Base-by-base conservation (phyloP, 2,888 invertebrate genomes). In the Congeria kusceri region DNA sequence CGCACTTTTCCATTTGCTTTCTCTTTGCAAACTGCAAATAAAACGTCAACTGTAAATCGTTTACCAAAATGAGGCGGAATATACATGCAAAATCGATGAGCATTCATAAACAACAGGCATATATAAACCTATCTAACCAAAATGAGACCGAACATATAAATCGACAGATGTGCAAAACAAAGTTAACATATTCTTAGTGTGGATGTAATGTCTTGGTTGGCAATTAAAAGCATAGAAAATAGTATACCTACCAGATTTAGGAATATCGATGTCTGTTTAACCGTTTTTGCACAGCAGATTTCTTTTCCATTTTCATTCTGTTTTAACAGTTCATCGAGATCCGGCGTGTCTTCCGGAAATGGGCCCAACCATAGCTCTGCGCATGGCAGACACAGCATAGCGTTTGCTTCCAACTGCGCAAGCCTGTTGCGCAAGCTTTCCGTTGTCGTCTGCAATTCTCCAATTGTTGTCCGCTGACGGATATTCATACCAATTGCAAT, bases 371-470 rank as follows among this genome's bases (percentile, higher is more conserved):
- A 53, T 18, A 86, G 58, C 28, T 81, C 83, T 3, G 58, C 75
- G 63, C 84, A 86, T 0, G 84, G 86, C 15, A 86, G 53, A 77
- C 86, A 86, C 25, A 81, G 46, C 20, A 66, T 56, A 3, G 74
- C 39, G 28, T 77, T 71, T 23, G 69, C 47, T 23, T 70, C 65
- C n/a, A 58, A 62, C 46, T 67, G 63, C 4, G 70, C 39, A 15
- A 73, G 65, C 0, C 62, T 9, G 23, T 5, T 53, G 53, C 25
- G 53, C 7, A 53, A 18, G 9, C 9, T 23, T 23, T 53, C 53
- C 2, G 20, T 23, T 25, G 20, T 53, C 25, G 53, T 53, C 53
- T 53, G 53, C 20, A 53, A 25, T 23, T 53, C 53, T 1, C n/a
- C 53, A 53, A 53, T 53, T 53, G 20, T 20, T 18, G 2, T 5